phyloP scores from a whole-genome alignment of 1,140 invertebrate species.

The Trichonephila inaurata region DNA sequence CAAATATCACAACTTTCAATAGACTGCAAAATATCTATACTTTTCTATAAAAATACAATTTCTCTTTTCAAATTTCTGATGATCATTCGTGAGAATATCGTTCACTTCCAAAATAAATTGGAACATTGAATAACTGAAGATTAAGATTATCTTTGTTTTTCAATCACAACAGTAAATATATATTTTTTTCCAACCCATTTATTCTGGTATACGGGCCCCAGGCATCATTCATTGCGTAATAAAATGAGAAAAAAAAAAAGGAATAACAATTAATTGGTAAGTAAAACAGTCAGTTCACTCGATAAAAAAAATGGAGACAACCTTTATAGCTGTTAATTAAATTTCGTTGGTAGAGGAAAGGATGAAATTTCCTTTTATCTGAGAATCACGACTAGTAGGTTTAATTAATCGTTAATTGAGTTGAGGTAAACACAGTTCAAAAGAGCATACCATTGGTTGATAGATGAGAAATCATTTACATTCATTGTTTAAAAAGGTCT shows the following conservation, averaged over 20 bases:
- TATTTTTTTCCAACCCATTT: too few relatives aligned
- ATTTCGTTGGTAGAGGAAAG: constrained; percentile 52
- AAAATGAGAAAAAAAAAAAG: background rate
- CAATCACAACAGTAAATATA: too few relatives aligned
- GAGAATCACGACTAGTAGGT: constrained; percentile 61
- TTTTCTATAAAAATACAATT: too few relatives aligned
- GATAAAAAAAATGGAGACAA: constrained; percentile 32
- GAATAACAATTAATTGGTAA: constrained; percentile 24
- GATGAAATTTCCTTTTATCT: constrained; percentile 62
- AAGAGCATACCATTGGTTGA: constrained; percentile 36
- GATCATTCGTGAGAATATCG: too few relatives aligned
- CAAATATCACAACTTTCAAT: too few relatives aligned
- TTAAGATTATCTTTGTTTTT: too few relatives aligned
- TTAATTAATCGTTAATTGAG: constrained; percentile 71
- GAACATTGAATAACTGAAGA: too few relatives aligned
- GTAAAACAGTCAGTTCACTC: constrained; percentile 31
- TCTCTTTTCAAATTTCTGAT: too few relatives aligned
- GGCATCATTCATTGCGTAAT: background rate
- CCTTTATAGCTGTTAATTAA: constrained; percentile 66
- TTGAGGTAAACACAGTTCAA: constrained; percentile 65
- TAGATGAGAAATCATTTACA: constrained; percentile 46
- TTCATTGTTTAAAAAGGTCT: constrained; percentile 51
- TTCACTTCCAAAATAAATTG: too few relatives aligned
- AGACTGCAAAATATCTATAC: too few relatives aligned
- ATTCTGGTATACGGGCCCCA: background rate